Evolutionary conservation across 1,140 invertebrate species (phyloP), one percentile per base, ranked within the genome.

Genomic region (Bombus haemorrhoidalis): DNA sequence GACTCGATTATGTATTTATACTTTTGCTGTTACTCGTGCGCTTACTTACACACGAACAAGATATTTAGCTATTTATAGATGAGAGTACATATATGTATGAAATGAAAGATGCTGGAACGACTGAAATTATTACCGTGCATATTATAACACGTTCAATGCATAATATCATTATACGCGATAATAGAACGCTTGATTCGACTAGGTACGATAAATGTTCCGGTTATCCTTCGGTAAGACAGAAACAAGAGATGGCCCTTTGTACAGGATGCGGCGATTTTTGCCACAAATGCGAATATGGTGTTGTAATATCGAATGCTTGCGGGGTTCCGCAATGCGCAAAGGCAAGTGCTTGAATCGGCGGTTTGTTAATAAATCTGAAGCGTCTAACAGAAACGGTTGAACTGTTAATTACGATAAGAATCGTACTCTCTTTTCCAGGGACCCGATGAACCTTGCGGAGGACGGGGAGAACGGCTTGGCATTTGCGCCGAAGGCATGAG

Each of bases 401-500:
- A 12, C 8, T 9, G 5, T 32, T 75, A 59, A 4, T 32, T 3
- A 15, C 18, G 39, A 12, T 41, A 32, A 3, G 9, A 53, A 39
- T 3, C 25, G 12, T n/a, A 13, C 66, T 66, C 81, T 2, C 32
- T 72, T 79, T 88, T 83, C 15, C 83, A 96, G 95, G 95, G 96
- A 66, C 96, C 96, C 10, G 95, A 95, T 34, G 93, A 96, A 59
- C 82, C 89, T 47, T 96, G 96, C 85, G 96, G 96, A 9, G 96
- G 95, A 13, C 89, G 87, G 0, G 89, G 90, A 13, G 91, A 95
- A 72, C 85, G 93, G 22, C 93, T 93, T 32, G 96, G 95, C 9
- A 87, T 89, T 1, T 96, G 96, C 86, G 96, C 95, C 66, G 96
- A 96, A 8, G 96, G 96, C 41, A 91, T 96, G 92, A 93, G 92